A percentile compares a stretch with the other conserved stretches of the same genome.
Conservation (phyloP, 2,888 invertebrate species). For the Chouioia cunea region DNA sequence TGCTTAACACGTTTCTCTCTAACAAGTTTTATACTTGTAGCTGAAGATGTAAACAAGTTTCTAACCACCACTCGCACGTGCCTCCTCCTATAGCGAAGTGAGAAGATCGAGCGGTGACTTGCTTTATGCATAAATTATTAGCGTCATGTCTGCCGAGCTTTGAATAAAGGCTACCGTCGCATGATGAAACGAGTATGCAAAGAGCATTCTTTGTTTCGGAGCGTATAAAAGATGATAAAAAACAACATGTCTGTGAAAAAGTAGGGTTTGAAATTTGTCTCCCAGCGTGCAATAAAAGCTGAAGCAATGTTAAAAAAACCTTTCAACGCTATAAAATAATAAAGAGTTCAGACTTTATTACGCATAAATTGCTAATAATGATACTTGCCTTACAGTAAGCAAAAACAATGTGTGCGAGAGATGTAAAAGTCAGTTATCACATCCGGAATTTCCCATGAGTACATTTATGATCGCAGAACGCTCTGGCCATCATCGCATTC, state of each 20-base stretch:
- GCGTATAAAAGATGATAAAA: too few relatives aligned
- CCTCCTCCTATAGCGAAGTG: not conserved
- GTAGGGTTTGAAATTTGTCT: too few relatives aligned
- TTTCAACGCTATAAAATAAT: not conserved
- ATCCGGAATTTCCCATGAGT: conserved; percentile 37
- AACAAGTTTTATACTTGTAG: too few relatives aligned
- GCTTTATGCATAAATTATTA: conserved; percentile 31
- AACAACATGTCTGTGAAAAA: too few relatives aligned
- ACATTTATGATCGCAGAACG: conserved; percentile 27
- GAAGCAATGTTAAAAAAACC: too few relatives aligned
- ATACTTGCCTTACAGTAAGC: not conserved
- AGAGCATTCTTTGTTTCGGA: too few relatives aligned
- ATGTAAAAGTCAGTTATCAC: conserved; percentile 33
- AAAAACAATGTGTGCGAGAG: not conserved
- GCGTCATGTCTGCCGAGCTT: conserved; percentile 16
- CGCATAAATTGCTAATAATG: not conserved
- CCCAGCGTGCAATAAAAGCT: not conserved
- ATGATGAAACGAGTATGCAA: too few relatives aligned
- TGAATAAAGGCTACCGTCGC: conserved; percentile 1
- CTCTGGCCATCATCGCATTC: not conserved
- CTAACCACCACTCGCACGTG: not conserved
- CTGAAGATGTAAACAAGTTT: too few relatives aligned
- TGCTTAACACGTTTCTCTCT: too few relatives aligned
- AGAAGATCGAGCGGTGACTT: not conserved
- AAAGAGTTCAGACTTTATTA: conserved; percentile 7